These are phyloP conservation scores for Champsocephalus esox DNA, from an alignment of 2,797 vertebrate species.

Conservation along the genomic window DNA sequence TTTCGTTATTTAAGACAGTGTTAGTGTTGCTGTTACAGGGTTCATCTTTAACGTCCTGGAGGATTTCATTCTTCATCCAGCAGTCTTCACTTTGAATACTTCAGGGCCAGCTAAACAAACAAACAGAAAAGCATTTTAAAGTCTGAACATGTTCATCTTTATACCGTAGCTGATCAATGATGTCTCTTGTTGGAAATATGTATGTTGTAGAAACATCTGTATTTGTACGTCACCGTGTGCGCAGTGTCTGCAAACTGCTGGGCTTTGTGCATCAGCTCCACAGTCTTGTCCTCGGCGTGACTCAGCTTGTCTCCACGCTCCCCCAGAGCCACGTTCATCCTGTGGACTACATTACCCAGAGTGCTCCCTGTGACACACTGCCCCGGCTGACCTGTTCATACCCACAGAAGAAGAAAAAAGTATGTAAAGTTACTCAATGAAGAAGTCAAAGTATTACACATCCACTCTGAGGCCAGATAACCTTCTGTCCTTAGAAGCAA, in stretches of 20 bases:
- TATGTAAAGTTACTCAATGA: not conserved
- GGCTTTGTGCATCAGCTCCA: slow-evolving; percentile 89
- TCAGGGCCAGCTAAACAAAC: slow-evolving; percentile 64
- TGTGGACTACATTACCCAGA: slow-evolving; percentile 89
- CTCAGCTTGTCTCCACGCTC: slow-evolving; percentile 90
- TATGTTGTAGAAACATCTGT: not conserved
- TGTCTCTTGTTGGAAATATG: not conserved
- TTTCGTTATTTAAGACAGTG: slow-evolving; percentile 9
- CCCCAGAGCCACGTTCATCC: slow-evolving; percentile 90
- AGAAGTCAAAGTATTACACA: no score
- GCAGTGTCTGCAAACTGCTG: slow-evolving; percentile 92
- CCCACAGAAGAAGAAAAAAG: slow-evolving; percentile 10
- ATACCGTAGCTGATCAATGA: not conserved
- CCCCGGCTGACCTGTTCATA: slow-evolving; percentile 83
- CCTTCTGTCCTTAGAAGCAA: no score
- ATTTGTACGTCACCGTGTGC: slow-evolving; percentile 86
- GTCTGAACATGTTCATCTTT: not conserved
- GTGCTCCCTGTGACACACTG: slow-evolving; percentile 86
- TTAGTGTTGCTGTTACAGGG: slow-evolving; percentile 41
- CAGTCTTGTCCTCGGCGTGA: slow-evolving; percentile 88
- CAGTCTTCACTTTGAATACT: slow-evolving; percentile 58
- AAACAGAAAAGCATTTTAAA: not conserved
- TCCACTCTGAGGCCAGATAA: no score
- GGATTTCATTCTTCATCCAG: slow-evolving; percentile 4
- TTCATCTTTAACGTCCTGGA: not conserved